Evolutionary conservation across 2,888 invertebrate genomes (phyloP).

Genomic region (Scotopteryx bipunctaria): DNA sequence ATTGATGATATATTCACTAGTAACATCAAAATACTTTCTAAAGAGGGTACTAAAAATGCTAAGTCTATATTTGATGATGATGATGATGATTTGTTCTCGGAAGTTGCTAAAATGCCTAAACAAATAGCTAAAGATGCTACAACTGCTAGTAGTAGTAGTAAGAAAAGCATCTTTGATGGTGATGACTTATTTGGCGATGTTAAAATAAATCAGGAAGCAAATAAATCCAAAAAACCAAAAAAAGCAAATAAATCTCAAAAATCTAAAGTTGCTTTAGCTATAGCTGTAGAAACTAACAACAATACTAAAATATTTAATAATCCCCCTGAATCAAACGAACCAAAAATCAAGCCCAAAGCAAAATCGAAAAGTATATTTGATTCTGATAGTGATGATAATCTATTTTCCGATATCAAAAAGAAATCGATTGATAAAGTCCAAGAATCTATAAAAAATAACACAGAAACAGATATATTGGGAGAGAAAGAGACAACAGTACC

Average conservation of each 20-base stretch:
- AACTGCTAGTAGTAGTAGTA: slow-evolving; percentile 29
- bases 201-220: slow-evolving; percentile 28
- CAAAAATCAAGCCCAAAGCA: slow-evolving; percentile 6
- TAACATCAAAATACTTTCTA: slow-evolving; percentile 51
- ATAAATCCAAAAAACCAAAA: slow-evolving; percentile 9
- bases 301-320: slow-evolving; percentile 14
- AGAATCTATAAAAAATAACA: slow-evolving; percentile 9
- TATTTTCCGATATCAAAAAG: slow-evolving; percentile 44
- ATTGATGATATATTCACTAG: slow-evolving; percentile 72
- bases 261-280: background rate
- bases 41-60: slow-evolving; percentile 41
- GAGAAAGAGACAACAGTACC: slow-evolving; percentile 1
- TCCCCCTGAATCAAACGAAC: slow-evolving; percentile 11
- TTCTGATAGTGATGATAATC: slow-evolving; percentile 56
- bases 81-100: slow-evolving; percentile 65
- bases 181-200: slow-evolving; percentile 53
- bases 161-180: slow-evolving; percentile 56
- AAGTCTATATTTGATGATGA: slow-evolving; percentile 66
- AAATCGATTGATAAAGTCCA: slow-evolving; percentile 11
- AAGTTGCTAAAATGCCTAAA: slow-evolving; percentile 46
- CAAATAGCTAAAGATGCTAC: slow-evolving; percentile 3
- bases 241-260: background rate
- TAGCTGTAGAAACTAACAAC: slow-evolving; percentile 10
- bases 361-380: slow-evolving; percentile 50
- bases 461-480: background rate